Percentiles rank a stretch among this genome's conserved stretches.
Evolutionary conservation across 2,888 invertebrate species (phyloP).

Genomic region (Dynastes grantii): DNA sequence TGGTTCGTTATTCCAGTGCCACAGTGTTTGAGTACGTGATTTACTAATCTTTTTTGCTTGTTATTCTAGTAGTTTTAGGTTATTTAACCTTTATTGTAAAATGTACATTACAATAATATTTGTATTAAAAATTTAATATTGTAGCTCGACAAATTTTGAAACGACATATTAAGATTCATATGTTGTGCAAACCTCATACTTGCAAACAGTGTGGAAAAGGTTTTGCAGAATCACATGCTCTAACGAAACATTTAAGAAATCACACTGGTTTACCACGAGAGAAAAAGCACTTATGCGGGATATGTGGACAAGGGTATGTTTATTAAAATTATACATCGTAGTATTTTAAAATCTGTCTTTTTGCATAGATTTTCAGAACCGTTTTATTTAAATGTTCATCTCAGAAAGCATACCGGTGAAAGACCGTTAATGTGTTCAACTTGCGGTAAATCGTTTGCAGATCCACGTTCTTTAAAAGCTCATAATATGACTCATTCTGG

Average conservation of each 20-base stretch:
- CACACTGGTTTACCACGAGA: slow-evolving; percentile 73
- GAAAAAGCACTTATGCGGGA: slow-evolving; percentile 71
- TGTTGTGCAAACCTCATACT: slow-evolving; percentile 71
- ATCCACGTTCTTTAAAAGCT: slow-evolving; percentile 63
- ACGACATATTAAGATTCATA: slow-evolving; percentile 74
- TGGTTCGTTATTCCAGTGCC: too few species aligned
- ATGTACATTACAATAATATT: too few species aligned
- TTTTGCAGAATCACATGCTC: slow-evolving; percentile 73
- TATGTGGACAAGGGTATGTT: slow-evolving; percentile 68
- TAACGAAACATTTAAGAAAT: slow-evolving; percentile 72
- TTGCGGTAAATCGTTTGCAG: slow-evolving; percentile 64
- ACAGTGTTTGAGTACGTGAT: too few species aligned
- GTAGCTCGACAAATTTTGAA: slow-evolving; percentile 67
- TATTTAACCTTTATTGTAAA: too few species aligned
- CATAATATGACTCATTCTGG: slow-evolving; percentile 63
- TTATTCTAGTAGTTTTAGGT: too few species aligned
- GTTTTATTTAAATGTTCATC: slow-evolving; percentile 64
- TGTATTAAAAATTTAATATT: slow-evolving; percentile 28
- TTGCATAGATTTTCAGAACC: slow-evolving; percentile 62
- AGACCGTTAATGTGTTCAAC: slow-evolving; percentile 62
- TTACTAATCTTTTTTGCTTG: too few species aligned
- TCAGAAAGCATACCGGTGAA: slow-evolving; percentile 65
- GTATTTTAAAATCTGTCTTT: slow-evolving; percentile 36
- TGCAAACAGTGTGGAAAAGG: slow-evolving; percentile 72
- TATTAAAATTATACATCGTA: neutral